These are phyloP conservation scores for Notolepis coatsorum DNA, from an alignment of 2,797 vertebrate genomes.

Conservation along the genomic window DNA sequence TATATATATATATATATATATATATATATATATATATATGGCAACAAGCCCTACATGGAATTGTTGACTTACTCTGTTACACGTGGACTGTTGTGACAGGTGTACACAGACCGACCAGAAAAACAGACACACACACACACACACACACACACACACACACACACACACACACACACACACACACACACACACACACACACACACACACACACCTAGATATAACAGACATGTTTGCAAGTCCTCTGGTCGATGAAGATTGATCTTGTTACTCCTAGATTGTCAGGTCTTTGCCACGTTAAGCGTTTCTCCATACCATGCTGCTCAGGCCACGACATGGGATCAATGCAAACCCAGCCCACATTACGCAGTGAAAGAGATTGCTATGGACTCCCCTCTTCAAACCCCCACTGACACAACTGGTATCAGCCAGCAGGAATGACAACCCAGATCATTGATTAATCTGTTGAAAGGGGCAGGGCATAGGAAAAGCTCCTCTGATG, in stretches of 20 bases:
- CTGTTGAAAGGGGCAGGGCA: background rate
- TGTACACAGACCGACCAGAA: too few relatives aligned
- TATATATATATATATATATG: too few relatives aligned
- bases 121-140: background rate
- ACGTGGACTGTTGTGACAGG: too few relatives aligned
- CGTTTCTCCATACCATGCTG: slow-evolving; percentile 22
- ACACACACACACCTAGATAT: slow-evolving; percentile 16
- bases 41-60: too few relatives aligned
- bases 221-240: background rate
- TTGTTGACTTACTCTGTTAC: too few relatives aligned
- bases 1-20: too few relatives aligned
- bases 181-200: background rate
- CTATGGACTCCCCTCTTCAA: background rate
- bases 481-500: background rate
- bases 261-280: slow-evolving; percentile 34
- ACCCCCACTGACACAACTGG: too few relatives aligned
- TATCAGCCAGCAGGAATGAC: background rate
- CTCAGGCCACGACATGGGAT: slow-evolving; percentile 18
- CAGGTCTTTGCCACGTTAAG: slow-evolving; percentile 13
- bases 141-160: slow-evolving; percentile 14
- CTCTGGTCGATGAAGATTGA: slow-evolving; percentile 25
- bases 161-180: slow-evolving; percentile 2
- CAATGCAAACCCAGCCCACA: slow-evolving; percentile 12
- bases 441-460: background rate
- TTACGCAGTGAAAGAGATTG: background rate